Evolutionary conservation across 53 echinoderm and acorn worm genomes (phyloP).

Genomic region (Paracentrotus lividus): DNA sequence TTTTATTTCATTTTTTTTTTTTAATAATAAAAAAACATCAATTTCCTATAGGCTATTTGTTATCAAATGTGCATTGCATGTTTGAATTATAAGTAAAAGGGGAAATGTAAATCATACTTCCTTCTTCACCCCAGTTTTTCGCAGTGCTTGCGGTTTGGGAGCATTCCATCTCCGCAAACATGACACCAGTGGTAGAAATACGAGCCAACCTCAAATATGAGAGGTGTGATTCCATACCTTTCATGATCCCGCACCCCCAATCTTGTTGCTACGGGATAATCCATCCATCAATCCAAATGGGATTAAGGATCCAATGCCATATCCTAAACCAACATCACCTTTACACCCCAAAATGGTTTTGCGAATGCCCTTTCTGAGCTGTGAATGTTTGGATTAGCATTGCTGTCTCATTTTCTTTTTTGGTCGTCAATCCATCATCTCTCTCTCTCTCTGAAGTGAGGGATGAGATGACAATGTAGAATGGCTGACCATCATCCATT

Average conservation of each 20-base stretch:
- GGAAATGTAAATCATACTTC: background rate
- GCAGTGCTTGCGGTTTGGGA: background rate
- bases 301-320: background rate
- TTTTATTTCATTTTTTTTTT: too few species aligned
- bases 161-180: background rate
- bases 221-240: constrained; percentile 10
- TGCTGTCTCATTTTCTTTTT: background rate
- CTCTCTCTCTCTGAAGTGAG: background rate
- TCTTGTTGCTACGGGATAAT: constrained; percentile 13
- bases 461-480: constrained; percentile 4
- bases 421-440: background rate
- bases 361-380: background rate
- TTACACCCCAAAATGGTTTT: background rate
- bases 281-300: constrained; percentile 21
- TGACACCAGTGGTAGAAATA: background rate
- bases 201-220: constrained; percentile 18
- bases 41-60: background rate
- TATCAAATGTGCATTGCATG: background rate
- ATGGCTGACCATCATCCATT: constrained; percentile 7
- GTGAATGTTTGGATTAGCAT: background rate
- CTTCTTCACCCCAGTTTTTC: background rate
- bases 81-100: background rate
- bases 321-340: constrained; percentile 37
- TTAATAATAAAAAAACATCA: too few species aligned
- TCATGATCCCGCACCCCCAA: background rate